A percentile compares a stretch with the other conserved stretches of the same genome.
These are phyloP conservation scores for Paracentrotus lividus DNA, from an alignment of 53 echinoderm and acorn worm genomes.

Conservation along the genomic window DNA sequence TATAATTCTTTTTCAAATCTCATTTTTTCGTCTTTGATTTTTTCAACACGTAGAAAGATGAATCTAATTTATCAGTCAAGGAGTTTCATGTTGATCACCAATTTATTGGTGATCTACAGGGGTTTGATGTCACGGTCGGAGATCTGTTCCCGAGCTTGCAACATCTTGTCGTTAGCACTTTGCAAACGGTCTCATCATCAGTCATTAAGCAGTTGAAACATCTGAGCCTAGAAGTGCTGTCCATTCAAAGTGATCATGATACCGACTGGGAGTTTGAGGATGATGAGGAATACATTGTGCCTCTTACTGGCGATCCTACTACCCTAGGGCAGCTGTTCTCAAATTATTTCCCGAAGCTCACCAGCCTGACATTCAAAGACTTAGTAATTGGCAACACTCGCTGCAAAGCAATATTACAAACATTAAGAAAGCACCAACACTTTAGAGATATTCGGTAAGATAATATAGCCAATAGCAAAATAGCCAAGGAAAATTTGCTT, in stretches of 20 bases:
- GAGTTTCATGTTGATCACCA: not conserved
- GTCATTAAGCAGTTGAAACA: not conserved
- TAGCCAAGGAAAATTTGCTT: too few species aligned
- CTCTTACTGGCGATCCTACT: not conserved
- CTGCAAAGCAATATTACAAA: not conserved
- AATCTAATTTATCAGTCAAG: not conserved
- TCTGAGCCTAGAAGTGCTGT: not conserved
- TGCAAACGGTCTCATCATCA: not conserved
- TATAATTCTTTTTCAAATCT: too few species aligned
- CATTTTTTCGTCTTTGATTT: not conserved
- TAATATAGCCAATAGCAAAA: not conserved
- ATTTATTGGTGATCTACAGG: not conserved
- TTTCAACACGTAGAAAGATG: not conserved
- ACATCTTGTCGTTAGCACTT: not conserved
- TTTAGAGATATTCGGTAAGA: not conserved
- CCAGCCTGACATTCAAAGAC: not conserved
- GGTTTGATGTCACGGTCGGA: not conserved
- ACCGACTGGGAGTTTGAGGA: not conserved
- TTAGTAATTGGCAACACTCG: constrained; percentile 5
- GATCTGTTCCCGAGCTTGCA: not conserved
- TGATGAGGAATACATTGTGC: not conserved
- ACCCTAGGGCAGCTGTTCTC: not conserved
- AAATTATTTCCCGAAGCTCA: not conserved
- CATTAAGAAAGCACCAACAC: not conserved
- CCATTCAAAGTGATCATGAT: not conserved